Evolutionary conservation across 2,113 vertebrate genomes (phyloP).

Genomic region (Dasyornis broadbenti): DNA sequence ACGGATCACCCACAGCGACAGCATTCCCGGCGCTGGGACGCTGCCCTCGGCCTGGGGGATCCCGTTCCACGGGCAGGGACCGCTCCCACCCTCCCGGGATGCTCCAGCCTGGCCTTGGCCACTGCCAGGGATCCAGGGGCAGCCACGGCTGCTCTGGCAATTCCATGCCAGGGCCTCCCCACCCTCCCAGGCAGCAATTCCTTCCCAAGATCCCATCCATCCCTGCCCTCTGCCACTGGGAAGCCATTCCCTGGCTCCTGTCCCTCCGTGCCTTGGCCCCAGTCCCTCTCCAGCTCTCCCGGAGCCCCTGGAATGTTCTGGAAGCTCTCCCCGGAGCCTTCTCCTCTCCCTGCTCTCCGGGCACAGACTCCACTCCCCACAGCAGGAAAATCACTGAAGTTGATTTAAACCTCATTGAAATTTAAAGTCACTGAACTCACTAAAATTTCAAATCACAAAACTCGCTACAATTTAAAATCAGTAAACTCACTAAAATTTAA

Average conservation of each 20-base stretch:
- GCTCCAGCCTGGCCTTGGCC: too few relatives aligned
- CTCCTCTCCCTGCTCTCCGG: not conserved
- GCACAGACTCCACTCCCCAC: not conserved
- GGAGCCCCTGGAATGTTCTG: not conserved
- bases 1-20: too few relatives aligned
- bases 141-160: not conserved
- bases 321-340: not conserved
- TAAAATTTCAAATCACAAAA: too few relatives aligned
- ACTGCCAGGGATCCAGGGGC: not conserved
- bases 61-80: too few relatives aligned
- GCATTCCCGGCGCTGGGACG: too few relatives aligned
- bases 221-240: fast-evolving
- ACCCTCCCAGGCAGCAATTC: not conserved
- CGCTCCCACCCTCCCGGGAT: too few relatives aligned
- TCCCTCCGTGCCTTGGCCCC: not conserved
- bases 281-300: not conserved
- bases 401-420: too few relatives aligned
- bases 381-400: too few relatives aligned
- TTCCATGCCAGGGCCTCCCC: not conserved
- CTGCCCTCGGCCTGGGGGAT: too few relatives aligned
- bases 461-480: too few relatives aligned
- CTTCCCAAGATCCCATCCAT: not conserved
- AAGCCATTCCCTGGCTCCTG: not conserved
- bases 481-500: too few relatives aligned
- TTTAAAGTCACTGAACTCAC: too few relatives aligned